Base-by-base conservation (phyloP, 1,140 invertebrate genomes). In the Leguminivora glycinivorella region DNA sequence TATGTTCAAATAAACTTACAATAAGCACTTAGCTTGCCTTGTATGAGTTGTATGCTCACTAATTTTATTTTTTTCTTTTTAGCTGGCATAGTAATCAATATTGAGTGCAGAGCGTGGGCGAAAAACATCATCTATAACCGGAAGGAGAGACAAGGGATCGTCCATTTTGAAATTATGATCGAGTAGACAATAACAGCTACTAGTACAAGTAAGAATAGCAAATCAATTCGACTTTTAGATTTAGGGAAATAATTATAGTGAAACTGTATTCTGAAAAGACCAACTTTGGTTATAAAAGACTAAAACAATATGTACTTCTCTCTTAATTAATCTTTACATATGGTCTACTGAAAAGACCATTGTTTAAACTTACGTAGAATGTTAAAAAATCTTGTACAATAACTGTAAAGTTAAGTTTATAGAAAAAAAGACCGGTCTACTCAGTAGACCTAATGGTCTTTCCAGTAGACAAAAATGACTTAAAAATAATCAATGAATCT, bases 71-170 rank as follows among this genome's bases (percentile, higher is more conserved):
- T 12, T 67, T 25, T 80, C 76, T 79, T 94, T 94, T 60, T 89
- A 96, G 96, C 94, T 79, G 96, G 96, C 78, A 95, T 97, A 74
- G 92, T 98, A 29, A 96, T 98, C 81, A 97, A 98, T 85, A 94
- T 98, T 38, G 96, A 98, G 83, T 98, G 97, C 92, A 96, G 95
- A 84, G 96, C 97, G 6, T 98, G 96, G 96, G 97, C 97, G 60
- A 94, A 93, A 76, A 98, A 98, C 89, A 98, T 98, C 70, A 89
- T 92, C 10, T 96, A 97, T 80, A 94, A 96, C 85, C 93, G 95
- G 69, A 93, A 94, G 80, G 96, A 97, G n/a, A 93, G 94, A 78
- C 90, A 96, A 34, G 97, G 97, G 24, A 94, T 96, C 31, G 96
- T 98, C 17, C 96, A 98, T 87, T 98, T 98, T 85, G 97, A 98